Base-by-base conservation (phyloP, 2,113 vertebrate genomes). In the Pachycephala philippinensis region DNA sequence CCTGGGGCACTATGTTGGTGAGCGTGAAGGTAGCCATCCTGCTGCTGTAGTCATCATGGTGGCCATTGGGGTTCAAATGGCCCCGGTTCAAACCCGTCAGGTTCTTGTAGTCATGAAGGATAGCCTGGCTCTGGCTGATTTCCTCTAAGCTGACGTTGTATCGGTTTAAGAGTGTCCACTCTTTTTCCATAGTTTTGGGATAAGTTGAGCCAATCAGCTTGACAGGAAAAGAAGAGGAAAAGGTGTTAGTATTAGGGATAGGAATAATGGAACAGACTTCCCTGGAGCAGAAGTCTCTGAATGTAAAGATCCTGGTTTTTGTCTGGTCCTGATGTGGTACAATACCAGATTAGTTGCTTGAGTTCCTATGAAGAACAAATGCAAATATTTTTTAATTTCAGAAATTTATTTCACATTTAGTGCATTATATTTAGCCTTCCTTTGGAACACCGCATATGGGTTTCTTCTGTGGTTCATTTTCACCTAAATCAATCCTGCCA, bases 1-100 rank as follows among this genome's bases (percentile, higher is more conserved):
- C 40, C 88, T 98, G 98, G 4, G 98, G 98, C 35, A 98, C 97
- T 12, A 98, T 98, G 64, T 98, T 98, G 16, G 98, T 98, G 84
- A 99, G 95, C 14, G 98, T 98, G 97, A 98, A 98, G 33, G 98
- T 98, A 19, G 98, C 95, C 0, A 81, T 54, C 31, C 96, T 98
- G 96, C 98, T 98, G 3, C 57, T 82, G 68, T 28, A 17, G 42
- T 97, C 9, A 1, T 71, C n/a, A 21, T 99, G 98, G 71, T 99
- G 98, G 74, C 98, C 53, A 4, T 94, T 97, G 8, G 98, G 98
- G 84, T 98, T 98, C 69, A 99, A 88, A 76, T 98, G 98, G 21
- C 98, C 98, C 0, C 98, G 94, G 76, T 98, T 98, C 50, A 89
- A 72, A 50, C 69, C 88, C 0, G 10, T 88, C 52, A 97, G 65